Evolutionary conservation across 2,113 vertebrate genomes (phyloP).

Genomic region (Recurvirostra avosetta): DNA sequence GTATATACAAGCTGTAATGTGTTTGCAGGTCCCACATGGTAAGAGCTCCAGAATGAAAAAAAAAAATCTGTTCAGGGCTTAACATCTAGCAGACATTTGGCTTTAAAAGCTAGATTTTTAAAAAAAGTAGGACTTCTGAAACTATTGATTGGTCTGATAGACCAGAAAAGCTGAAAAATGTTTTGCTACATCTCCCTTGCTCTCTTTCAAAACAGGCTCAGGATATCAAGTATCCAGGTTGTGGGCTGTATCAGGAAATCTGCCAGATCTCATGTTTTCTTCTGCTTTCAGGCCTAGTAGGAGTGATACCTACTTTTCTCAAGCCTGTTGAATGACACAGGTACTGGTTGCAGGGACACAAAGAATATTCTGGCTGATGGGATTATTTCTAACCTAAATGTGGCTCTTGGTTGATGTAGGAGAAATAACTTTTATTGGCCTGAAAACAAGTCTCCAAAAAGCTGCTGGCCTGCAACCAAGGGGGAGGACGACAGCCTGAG

Average conservation of each 20-base stretch:
- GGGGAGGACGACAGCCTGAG: background rate
- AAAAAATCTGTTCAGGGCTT: background rate
- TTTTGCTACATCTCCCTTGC: background rate
- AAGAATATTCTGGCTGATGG: background rate
- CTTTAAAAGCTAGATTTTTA: background rate
- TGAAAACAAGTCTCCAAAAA: background rate
- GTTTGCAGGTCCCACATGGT: background rate
- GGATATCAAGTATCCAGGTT: background rate
- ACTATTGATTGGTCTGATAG: background rate
- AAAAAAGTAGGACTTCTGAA: background rate
- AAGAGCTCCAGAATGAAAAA: background rate
- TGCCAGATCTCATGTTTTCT: background rate
- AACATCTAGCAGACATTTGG: background rate
- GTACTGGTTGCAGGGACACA: background rate
- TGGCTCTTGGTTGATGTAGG: background rate
- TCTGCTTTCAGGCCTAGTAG: background rate
- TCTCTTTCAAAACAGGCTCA: background rate
- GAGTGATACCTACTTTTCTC: background rate
- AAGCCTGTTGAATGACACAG: background rate
- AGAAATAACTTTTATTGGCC: background rate
- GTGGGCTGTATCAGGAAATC: background rate
- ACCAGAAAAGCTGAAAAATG: background rate
- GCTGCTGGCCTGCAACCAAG: background rate
- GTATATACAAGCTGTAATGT: background rate
- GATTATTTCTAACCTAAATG: background rate